Conservation (phyloP, 2,113 vertebrate genomes). For the Podarcis muralis region DNA sequence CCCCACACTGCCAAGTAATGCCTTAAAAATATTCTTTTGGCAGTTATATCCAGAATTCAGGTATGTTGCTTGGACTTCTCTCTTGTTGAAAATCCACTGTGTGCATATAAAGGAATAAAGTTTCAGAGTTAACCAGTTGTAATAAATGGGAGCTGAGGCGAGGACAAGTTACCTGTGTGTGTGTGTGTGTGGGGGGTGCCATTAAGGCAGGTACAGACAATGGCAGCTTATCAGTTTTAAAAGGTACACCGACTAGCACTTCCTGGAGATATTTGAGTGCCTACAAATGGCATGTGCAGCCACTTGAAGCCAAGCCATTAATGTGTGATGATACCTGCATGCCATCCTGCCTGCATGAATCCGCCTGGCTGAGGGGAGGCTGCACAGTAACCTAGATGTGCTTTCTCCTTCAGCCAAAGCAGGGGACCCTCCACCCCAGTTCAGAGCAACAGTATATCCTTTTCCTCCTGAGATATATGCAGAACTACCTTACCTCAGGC, state of each 20-base stretch:
- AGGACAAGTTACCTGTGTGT: not conserved
- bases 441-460: not conserved
- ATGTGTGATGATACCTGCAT: not conserved
- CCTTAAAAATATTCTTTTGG: not conserved
- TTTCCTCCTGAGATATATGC: not conserved
- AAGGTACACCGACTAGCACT: not conserved
- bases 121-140: not conserved
- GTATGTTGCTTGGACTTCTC: not conserved
- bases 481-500: no score
- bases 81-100: not conserved
- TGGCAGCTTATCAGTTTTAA: not conserved
- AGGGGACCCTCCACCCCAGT: accelerated
- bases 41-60: not conserved
- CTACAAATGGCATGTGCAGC: not conserved
- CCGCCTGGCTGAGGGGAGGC: not conserved
- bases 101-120: not conserved
- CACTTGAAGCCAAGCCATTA: not conserved
- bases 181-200: not conserved
- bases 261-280: not conserved
- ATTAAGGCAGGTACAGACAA: not conserved
- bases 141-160: not conserved
- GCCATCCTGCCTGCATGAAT: not conserved
- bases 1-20: not conserved
- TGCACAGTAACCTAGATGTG: no score
- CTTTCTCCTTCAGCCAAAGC: not conserved